Evolutionary conservation across 92 coral and sea anemone genomes (phyloP).

Genomic region (Scolanthus callimorphus): DNA sequence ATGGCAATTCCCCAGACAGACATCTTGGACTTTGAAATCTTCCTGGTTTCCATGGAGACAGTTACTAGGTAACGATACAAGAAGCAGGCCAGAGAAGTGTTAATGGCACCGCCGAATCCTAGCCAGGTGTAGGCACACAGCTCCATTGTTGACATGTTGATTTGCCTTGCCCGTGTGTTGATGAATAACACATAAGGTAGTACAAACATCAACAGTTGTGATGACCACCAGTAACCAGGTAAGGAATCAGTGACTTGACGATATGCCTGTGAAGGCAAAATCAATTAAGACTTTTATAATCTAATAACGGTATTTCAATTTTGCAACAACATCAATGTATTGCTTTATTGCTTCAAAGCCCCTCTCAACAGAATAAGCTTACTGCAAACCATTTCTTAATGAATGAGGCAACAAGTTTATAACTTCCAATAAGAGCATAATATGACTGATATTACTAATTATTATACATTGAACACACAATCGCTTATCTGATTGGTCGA

Average conservation of each 20-base stretch:
- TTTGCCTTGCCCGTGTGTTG: constrained; percentile 55
- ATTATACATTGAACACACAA: too few species aligned
- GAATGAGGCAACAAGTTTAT: too few species aligned
- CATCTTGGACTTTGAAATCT: constrained; percentile 15
- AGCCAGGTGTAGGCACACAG: constrained; percentile 62
- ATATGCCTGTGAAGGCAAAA: constrained; percentile 24
- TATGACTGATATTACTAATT: too few species aligned
- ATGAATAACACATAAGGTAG: constrained; percentile 49
- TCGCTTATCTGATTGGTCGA: too few species aligned
- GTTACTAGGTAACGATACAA: constrained; percentile 32
- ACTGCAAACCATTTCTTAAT: too few species aligned
- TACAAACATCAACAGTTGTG: constrained; percentile 49
- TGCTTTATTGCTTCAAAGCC: too few species aligned
- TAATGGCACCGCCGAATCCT: constrained; percentile 56
- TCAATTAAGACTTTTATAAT: too few species aligned
- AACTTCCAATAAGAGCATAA: too few species aligned
- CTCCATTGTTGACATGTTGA: constrained; percentile 52
- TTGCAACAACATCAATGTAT: too few species aligned
- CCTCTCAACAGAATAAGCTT: too few species aligned
- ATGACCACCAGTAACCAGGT: constrained; percentile 60
- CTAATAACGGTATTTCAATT: too few species aligned
- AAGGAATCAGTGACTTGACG: constrained; percentile 35
- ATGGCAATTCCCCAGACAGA: constrained; percentile 51
- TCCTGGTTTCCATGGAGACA: constrained; percentile 5
- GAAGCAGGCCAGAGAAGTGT: constrained; percentile 44